Conservation (phyloP, 1,140 invertebrate species). For the Mercenaria mercenaria region DNA sequence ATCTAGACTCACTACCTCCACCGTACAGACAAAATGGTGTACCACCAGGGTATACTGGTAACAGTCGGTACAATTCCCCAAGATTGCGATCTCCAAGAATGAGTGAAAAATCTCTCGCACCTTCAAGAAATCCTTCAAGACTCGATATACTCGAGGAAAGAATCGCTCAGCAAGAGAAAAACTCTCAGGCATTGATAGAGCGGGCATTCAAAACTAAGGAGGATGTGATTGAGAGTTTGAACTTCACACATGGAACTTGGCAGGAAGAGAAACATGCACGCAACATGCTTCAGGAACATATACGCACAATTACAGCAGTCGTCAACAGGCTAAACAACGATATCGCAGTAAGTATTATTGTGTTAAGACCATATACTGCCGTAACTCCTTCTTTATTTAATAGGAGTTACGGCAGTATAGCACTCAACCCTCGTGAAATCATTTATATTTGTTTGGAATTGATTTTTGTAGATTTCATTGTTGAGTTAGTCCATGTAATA, state of each 20-base stretch:
- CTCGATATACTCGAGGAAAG: constrained; percentile 80
- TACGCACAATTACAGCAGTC: constrained; percentile 84
- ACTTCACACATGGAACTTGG: constrained; percentile 84
- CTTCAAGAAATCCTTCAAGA: constrained; percentile 68
- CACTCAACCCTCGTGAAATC: too few species aligned
- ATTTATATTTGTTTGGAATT: too few species aligned
- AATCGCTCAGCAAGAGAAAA: constrained; percentile 79
- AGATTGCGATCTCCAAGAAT: constrained; percentile 24
- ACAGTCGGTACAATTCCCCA: constrained; percentile 32
- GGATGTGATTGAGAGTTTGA: constrained; percentile 84
- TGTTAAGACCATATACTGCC: too few species aligned
- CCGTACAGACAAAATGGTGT: constrained; percentile 26
- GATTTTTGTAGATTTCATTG: too few species aligned
- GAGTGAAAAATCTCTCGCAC: background rate
- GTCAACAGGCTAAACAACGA: constrained; percentile 84
- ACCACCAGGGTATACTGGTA: background rate
- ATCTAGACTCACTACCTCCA: constrained; percentile 6
- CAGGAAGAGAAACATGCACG: constrained; percentile 83
- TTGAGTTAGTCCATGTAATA: too few species aligned
- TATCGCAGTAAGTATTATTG: constrained; percentile 80
- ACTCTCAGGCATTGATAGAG: constrained; percentile 79
- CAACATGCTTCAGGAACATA: constrained; percentile 84
- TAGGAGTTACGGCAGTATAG: too few species aligned
- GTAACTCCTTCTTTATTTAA: too few species aligned
- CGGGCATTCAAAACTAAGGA: constrained; percentile 85